A percentile compares a stretch with the other conserved stretches of the same genome.
Conservation (phyloP, 2,797 vertebrate species). For the Champsocephalus esox region DNA sequence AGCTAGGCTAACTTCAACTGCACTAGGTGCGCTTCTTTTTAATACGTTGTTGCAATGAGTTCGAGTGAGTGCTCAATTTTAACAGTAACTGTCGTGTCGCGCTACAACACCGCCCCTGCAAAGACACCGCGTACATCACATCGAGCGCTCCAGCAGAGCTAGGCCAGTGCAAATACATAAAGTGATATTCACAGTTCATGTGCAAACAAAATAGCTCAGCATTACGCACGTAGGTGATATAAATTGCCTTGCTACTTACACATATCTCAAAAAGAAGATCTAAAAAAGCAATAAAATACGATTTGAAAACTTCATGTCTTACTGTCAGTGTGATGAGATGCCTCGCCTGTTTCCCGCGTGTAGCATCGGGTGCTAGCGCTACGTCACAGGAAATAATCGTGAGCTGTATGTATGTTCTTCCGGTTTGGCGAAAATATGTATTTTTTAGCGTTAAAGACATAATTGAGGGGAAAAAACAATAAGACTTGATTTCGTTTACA, state of each 20-base stretch:
- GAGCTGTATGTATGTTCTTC: slow-evolving; percentile 60
- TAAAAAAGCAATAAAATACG: not conserved
- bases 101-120: slow-evolving; percentile 5
- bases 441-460: not conserved
- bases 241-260: fast-evolving
- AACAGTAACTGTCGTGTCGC: fast-evolving
- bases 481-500: fast-evolving
- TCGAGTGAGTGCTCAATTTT: fast-evolving
- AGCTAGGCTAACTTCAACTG: slow-evolving; percentile 64
- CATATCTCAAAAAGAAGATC: fast-evolving
- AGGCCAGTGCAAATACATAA: slow-evolving; percentile 60
- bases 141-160: slow-evolving; percentile 31
- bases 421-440: slow-evolving; percentile 36
- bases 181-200: slow-evolving; percentile 12
- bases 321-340: slow-evolving; percentile 60
- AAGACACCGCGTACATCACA: not conserved
- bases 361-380: slow-evolving; percentile 78
- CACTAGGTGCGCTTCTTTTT: slow-evolving; percentile 46
- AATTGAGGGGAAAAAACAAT: not conserved
- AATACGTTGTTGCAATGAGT: fast-evolving
- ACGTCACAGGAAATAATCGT: slow-evolving; percentile 75
- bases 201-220: not conserved
- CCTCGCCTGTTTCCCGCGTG: slow-evolving; percentile 86
- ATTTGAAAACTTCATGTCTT: slow-evolving; percentile 57
- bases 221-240: fast-evolving